Evolutionary conservation across 2,888 invertebrate species (phyloP), one percentile per base, ranked within the genome.

Genomic region (Eupithecia centaureata): DNA sequence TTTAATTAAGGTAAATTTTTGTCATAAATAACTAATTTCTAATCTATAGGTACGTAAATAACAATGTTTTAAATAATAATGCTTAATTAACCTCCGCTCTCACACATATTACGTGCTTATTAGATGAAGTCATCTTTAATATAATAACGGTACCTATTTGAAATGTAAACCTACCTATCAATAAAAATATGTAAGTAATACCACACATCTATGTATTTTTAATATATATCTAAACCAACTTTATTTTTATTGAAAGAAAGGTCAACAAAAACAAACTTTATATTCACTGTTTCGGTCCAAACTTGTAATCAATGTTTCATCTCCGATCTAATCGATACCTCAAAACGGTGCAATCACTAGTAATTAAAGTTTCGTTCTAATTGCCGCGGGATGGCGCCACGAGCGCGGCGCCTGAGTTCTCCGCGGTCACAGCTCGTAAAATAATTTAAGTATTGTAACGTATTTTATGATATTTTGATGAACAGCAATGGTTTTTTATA

Each of bases 381-480:
- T 66, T 62, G 70, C 25, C 69, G 60, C 54, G 63, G 59, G 72
- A 67, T 70, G 75, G 75, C 73, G 73, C 73, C 71, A 62, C 65
- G 7, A 47, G 59, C 57, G 61, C 61, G 74, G 68, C 71, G 74
- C 67, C 68, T 57, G 61, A 62, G 62, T 33, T 35, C 78, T 82
- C 76, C 79, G 74, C 80, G 62, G 74, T 73, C 72, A 75, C 75
- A 72, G 69, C 54, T 64, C 67, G 65, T 73, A 70, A 72, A 72
- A 54, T 68, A 66, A 75, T 73, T 73, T 62, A 70, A 63, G 65
- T 65, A 68, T 65, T 70, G 66, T 63, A 70, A 56, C 51, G 33
- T 56, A 63, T 65, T 69, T 70, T 66, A 70, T 70, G 63, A 61
- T 61, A 66, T 61, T 70, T 70, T 70, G 66, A 66, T 70, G 66